Base-by-base conservation (phyloP, 2,113 vertebrate species). In the Urocynchramus pylzowi region DNA sequence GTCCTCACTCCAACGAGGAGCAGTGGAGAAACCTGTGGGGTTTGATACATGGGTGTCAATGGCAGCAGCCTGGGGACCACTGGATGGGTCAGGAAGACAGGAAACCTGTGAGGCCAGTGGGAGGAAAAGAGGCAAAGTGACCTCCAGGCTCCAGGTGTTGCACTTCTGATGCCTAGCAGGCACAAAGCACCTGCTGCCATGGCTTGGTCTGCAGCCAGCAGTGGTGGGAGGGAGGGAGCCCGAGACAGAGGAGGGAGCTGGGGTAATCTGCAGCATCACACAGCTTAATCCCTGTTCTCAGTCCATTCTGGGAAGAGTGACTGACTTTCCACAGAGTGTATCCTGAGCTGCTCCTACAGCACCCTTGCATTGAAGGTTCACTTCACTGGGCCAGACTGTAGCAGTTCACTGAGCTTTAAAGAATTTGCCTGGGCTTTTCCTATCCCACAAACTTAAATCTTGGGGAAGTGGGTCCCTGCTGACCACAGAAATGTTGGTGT, bases 301-400 rank as follows among this genome's bases (percentile, higher is more conserved):
- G 44, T 19, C 50, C 30, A 8, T 61, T 78, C 45, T 70, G 73
- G 41, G 60, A 47, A 44, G n/a, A 64, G 26, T 0, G 0, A 54
- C 5, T 23, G 53, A 8, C 16, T 87, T 78, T 59, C n/a, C 28
- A 12, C 4, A 11, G 39, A 52, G 35, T 0, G 26, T 16, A 9
- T 45, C 64, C 15, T 2, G 1, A 23, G 23, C 37, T 1, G 0
- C 39, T 74, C 13, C 23, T 33, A 10, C 31, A 52, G 64, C 16
- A 27, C 16, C 52, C 39, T 44, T 64, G 37, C 11, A 1, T 0
- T 64, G 52, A 21, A 64, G 23, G 18, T 28, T 63, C 24, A 3
- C 44, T n/a, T 60, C 57, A 18, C 59, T 65, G 27, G 28, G 63
- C 42, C 41, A 49, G 45, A 37, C 8, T 20, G 35, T 20, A 68